Conservation (phyloP, 1,140 invertebrate species). For the Episyrphus balteatus region DNA sequence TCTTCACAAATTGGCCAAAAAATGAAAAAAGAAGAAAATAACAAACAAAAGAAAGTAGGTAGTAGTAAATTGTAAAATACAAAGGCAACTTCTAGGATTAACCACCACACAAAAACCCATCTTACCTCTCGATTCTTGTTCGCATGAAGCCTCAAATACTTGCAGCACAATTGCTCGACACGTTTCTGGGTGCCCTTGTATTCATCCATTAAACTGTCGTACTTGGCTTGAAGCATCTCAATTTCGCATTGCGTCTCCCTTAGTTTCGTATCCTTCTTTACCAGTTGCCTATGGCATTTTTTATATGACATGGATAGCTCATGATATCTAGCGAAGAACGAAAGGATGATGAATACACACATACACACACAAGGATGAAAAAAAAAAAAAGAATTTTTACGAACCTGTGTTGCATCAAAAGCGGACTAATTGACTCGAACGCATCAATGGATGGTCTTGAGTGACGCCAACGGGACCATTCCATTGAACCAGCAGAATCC, state of each 20-base stretch:
- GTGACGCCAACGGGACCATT: background rate
- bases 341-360: background rate
- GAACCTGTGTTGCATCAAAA: slow-evolving; percentile 32
- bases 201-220: slow-evolving; percentile 20
- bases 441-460: background rate
- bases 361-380: too few species aligned
- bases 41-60: too few species aligned
- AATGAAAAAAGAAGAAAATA: background rate
- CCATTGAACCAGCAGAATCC: background rate
- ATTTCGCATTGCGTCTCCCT: slow-evolving; percentile 16
- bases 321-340: slow-evolving; percentile 15
- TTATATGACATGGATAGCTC: slow-evolving; percentile 22
- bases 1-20: background rate
- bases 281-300: slow-evolving; percentile 17
- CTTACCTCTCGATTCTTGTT: slow-evolving; percentile 20
- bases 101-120: too few species aligned
- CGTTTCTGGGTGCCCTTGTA: slow-evolving; percentile 17
- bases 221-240: slow-evolving; percentile 19
- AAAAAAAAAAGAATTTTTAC: background rate
- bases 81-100: too few species aligned
- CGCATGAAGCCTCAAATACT: slow-evolving; percentile 14
- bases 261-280: slow-evolving; percentile 20
- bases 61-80: too few species aligned
- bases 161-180: slow-evolving; percentile 13
- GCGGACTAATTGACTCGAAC: slow-evolving; percentile 22